Percentiles rank a stretch among this genome's conserved stretches.
Evolutionary conservation across 2,113 vertebrate species (phyloP).

Genomic region (Daubentonia madagascariensis): DNA sequence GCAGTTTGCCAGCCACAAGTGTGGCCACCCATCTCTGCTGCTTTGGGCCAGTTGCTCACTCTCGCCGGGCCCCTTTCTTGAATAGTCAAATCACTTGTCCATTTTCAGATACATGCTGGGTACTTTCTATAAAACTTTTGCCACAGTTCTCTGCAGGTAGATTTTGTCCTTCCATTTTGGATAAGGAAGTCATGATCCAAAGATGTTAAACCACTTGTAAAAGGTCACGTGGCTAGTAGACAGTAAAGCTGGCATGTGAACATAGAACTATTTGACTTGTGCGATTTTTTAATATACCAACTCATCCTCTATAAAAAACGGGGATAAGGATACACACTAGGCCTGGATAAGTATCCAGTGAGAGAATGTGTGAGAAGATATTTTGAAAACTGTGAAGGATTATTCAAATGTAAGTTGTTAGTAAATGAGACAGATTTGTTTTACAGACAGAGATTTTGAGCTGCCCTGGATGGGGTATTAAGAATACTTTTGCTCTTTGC

Average conservation of each 20-base stretch:
- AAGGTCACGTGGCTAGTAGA: not conserved
- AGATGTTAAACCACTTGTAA: not conserved
- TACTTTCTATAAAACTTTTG: rapidly evolving
- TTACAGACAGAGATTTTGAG: not conserved
- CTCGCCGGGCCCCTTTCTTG: not conserved
- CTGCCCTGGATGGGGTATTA: not conserved
- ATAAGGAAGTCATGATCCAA: not conserved
- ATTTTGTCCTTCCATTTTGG: not conserved
- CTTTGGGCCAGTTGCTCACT: not conserved
- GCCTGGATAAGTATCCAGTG: no score
- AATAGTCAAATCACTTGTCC: not conserved
- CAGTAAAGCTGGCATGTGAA: not conserved
- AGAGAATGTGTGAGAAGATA: rapidly evolving
- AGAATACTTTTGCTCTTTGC: not conserved
- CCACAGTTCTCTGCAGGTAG: not conserved
- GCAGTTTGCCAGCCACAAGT: not conserved
- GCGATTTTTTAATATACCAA: not conserved
- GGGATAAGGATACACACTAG: not conserved
- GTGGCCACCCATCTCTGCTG: not conserved
- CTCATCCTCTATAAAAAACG: not conserved
- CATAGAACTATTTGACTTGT: rapidly evolving
- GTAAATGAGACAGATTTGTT: not conserved
- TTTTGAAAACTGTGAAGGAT: not conserved
- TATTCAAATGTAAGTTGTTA: no score
- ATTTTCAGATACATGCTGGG: not conserved